These are phyloP conservation scores for Zosterops lateralis DNA, from an alignment of 2,113 vertebrate genomes.

Conservation along the genomic window DNA sequence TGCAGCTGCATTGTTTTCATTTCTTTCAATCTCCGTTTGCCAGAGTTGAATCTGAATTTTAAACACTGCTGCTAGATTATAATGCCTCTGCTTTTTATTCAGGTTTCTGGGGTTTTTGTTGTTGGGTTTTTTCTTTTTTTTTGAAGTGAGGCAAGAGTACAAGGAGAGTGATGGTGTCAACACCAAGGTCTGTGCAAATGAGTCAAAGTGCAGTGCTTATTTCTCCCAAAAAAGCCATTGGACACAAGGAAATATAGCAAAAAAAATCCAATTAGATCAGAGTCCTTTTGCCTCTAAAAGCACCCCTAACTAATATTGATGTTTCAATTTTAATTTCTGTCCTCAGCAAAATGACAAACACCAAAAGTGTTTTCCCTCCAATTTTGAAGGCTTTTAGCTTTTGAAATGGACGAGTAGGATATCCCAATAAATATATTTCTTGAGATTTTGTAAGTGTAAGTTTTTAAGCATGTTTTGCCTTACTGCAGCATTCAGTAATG, in stretches of 20 bases:
- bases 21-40: not conserved
- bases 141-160: rapidly evolving
- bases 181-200: not conserved
- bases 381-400: not conserved
- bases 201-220: not conserved
- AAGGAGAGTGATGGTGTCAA: not conserved
- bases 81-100: not conserved
- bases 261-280: not conserved
- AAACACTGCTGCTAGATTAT: not conserved
- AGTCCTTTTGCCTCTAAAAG: not conserved
- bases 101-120: not conserved
- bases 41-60: not conserved
- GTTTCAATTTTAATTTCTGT: not conserved
- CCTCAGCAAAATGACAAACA: not conserved
- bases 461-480: slow-evolving; percentile 30
- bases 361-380: not conserved
- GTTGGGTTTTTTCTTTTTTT: not conserved
- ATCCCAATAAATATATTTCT: not conserved
- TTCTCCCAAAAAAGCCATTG: not conserved
- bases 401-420: not conserved
- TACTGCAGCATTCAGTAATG: slow-evolving; percentile 28
- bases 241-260: not conserved
- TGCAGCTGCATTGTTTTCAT: not conserved
- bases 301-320: not conserved
- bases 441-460: not conserved